phyloP scores from a whole-genome alignment of 2,888 invertebrate genomes.

The Lochmaea capreae region DNA sequence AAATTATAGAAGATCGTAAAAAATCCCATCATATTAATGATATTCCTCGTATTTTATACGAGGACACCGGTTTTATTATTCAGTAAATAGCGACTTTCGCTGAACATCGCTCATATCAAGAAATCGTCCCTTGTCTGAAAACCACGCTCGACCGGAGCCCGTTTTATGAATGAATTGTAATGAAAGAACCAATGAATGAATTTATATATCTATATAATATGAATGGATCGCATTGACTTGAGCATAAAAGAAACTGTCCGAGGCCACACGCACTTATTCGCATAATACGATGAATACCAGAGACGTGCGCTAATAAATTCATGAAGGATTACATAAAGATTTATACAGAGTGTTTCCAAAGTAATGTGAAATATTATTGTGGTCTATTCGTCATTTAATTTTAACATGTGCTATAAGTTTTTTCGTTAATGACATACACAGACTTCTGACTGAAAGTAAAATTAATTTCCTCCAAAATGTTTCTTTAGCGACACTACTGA shows the following conservation, averaged over 20 bases:
- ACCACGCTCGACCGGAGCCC: slow-evolving; percentile 1
- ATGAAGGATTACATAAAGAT: neutral
- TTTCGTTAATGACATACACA: too few relatives aligned
- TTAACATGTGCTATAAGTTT: too few relatives aligned
- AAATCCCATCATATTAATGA: neutral
- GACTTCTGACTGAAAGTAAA: too few relatives aligned
- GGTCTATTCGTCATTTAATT: too few relatives aligned
- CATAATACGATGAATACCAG: neutral
- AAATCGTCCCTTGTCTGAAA: slow-evolving; percentile 7
- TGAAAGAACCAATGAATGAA: slow-evolving; percentile 19
- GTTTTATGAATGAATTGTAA: slow-evolving; percentile 19
- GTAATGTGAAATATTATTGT: too few relatives aligned
- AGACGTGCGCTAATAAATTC: neutral
- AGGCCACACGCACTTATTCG: slow-evolving; percentile 28
- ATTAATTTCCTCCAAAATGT: too few relatives aligned
- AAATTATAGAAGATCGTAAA: too few relatives aligned
- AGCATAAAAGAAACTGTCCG: slow-evolving; percentile 24
- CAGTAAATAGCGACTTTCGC: slow-evolving; percentile 8
- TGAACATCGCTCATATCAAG: neutral
- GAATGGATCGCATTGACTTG: slow-evolving; percentile 16
- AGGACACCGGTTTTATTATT: slow-evolving; percentile 1
- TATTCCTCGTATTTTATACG: slow-evolving; percentile 13
- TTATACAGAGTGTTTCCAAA: too few relatives aligned
- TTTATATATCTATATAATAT: neutral
- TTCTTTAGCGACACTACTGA: too few relatives aligned